Conservation (phyloP, 2,888 invertebrate genomes). For the Drosophila emarginata region DNA sequence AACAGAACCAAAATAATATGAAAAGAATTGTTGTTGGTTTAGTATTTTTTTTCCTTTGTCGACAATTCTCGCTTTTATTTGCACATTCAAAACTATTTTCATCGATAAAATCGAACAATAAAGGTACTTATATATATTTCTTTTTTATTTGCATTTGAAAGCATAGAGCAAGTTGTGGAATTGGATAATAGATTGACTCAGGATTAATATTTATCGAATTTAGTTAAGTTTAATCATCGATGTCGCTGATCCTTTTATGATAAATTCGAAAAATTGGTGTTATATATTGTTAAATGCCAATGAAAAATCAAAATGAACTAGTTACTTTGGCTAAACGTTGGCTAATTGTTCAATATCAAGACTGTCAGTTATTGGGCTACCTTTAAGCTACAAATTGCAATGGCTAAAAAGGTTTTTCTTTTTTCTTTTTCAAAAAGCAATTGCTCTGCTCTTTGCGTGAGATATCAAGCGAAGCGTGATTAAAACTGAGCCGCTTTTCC, state of each 20-base stretch:
- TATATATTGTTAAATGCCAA: too few relatives aligned
- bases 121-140: neutral
- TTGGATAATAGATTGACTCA: too few relatives aligned
- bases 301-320: too few relatives aligned
- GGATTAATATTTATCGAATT: too few relatives aligned
- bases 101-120: conserved; percentile 52
- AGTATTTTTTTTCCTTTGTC: conserved; percentile 27
- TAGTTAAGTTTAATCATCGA: too few relatives aligned
- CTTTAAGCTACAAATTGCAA: too few relatives aligned
- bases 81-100: conserved; percentile 70
- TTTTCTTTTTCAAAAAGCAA: conserved; percentile 4
- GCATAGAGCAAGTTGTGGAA: too few relatives aligned
- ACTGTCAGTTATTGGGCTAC: too few relatives aligned
- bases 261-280: too few relatives aligned
- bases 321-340: too few relatives aligned
- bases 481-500: conserved; percentile 53
- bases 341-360: too few relatives aligned
- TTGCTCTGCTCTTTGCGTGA: conserved; percentile 46
- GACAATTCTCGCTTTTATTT: conserved; percentile 72
- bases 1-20: neutral
- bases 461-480: conserved; percentile 38
- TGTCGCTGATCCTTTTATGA: too few relatives aligned
- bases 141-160: neutral
- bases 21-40: conserved; percentile 5
- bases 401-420: neutral